Evolutionary conservation across 2,113 vertebrate species (phyloP), one percentile per base, ranked within the genome.

Genomic region (Girardinichthys multiradiatus): DNA sequence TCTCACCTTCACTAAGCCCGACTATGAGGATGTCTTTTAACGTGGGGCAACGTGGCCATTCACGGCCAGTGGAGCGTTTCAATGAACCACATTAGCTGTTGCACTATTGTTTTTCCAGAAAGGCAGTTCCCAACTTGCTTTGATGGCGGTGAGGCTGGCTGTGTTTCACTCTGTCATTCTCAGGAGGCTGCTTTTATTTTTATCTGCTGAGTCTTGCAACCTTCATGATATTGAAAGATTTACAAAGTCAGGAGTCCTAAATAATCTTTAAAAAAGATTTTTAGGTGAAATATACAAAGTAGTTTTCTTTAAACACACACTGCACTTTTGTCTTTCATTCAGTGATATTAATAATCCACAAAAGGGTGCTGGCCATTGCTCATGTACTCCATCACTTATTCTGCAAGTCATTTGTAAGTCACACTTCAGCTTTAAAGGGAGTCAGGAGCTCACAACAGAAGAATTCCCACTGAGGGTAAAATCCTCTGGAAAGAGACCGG

Each of bases 71-170:
- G 86, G 69, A 92, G 94, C 94, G 81, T 93, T 92, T 84, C 91
- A 79, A 91, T 90, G 84, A 93, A 84, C 85, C 86, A 88, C 92
- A 94, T 94, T 94, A 92, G 91, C 90, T 91, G 79, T 90, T 92
- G 90, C 86, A 10, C 85, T 87, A 86, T 82, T 93, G 87, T 92
- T 90, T 88, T 93, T 90, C n/a, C 73, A 78, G 48, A 83, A 87
- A 86, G 92, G 89, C 94, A 95, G 88, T 90, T 95, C 91, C 24
- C 37, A 93, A 93, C 94, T 92, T 93, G 94, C 90, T 92, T 88
- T 91, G 83, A 86, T 87, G 81, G 82, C 45, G 7, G 65, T 69
- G 78, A 90, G 75, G 72, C 76, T 64, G 82, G 77, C 76, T n/a
- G 7, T 4, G 28, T 80, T 80, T 91, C 76, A 82, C 82, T 81